Evolutionary conservation across 2,888 invertebrate species (phyloP).

Genomic region (Drosophila borealis): DNA sequence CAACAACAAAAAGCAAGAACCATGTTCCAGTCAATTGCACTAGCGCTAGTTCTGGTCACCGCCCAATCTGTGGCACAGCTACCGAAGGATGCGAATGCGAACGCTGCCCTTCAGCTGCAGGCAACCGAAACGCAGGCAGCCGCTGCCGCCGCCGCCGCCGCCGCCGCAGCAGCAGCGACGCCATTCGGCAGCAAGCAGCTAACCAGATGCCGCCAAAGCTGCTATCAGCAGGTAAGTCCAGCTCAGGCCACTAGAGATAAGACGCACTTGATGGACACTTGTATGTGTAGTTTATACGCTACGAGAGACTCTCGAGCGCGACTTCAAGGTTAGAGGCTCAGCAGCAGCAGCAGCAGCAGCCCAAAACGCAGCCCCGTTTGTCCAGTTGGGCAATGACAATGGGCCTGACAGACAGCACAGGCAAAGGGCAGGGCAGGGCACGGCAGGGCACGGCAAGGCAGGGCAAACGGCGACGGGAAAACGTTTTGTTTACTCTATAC

Average conservation of each 20-base stretch:
- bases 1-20: constrained; percentile 14
- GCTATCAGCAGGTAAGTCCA: constrained; percentile 83
- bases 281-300: constrained; percentile 33
- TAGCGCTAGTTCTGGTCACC: constrained; percentile 35
- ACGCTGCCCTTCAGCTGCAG: constrained; percentile 44
- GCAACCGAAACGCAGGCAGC: constrained; percentile 13
- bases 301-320: constrained; percentile 28
- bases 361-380: constrained; percentile 1
- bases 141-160: constrained; percentile 11
- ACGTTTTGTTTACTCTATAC: constrained; percentile 8
- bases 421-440: not conserved
- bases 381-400: constrained; percentile 26
- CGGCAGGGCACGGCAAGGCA: not conserved
- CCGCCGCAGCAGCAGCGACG: constrained; percentile 33
- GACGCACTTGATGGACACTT: constrained; percentile 71
- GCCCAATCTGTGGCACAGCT: constrained; percentile 32
- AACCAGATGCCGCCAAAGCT: constrained; percentile 84
- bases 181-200: constrained; percentile 81
- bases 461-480: constrained; percentile 9
- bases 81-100: constrained; percentile 25
- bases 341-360: constrained; percentile 2
- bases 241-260: constrained; percentile 47
- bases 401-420: constrained; percentile 12
- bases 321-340: constrained; percentile 33
- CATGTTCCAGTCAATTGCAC: constrained; percentile 69